These are phyloP conservation scores for Drosophila recens DNA, from an alignment of 2,888 invertebrate genomes.

Conservation along the genomic window DNA sequence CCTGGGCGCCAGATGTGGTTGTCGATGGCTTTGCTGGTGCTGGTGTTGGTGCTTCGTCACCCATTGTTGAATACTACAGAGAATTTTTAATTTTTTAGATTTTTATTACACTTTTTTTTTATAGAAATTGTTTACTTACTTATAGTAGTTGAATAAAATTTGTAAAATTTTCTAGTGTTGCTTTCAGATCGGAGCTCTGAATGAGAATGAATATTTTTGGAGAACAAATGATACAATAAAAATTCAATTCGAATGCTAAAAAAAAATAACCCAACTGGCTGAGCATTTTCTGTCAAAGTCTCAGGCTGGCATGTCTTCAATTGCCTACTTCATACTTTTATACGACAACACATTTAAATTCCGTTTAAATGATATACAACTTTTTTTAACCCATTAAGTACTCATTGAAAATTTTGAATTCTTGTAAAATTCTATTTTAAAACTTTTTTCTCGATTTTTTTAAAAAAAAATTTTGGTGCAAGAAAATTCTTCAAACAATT, in stretches of 20 bases:
- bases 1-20: constrained; percentile 34
- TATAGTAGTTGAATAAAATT: not conserved
- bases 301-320: not conserved
- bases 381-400: no score
- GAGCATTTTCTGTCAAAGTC: not conserved
- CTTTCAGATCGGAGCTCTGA: constrained; percentile 5
- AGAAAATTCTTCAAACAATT: no score
- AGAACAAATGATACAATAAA: not conserved
- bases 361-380: no score
- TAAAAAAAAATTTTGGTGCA: no score
- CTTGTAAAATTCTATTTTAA: no score
- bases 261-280: not conserved
- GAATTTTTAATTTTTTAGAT: not conserved
- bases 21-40: not conserved
- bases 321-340: not conserved
- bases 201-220: constrained; percentile 12
- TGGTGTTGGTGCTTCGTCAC: not conserved
- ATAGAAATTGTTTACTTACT: not conserved
- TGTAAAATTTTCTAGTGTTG: constrained; percentile 2
- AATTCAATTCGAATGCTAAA: not conserved
- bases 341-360: no score
- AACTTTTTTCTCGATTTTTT: no score
- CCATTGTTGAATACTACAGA: constrained; percentile 14
- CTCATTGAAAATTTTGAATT: no score
- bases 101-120: not conserved